Evolutionary conservation across 2,888 invertebrate genomes (phyloP), one percentile per base, ranked within the genome.

Genomic region (Volucella inanis): DNA sequence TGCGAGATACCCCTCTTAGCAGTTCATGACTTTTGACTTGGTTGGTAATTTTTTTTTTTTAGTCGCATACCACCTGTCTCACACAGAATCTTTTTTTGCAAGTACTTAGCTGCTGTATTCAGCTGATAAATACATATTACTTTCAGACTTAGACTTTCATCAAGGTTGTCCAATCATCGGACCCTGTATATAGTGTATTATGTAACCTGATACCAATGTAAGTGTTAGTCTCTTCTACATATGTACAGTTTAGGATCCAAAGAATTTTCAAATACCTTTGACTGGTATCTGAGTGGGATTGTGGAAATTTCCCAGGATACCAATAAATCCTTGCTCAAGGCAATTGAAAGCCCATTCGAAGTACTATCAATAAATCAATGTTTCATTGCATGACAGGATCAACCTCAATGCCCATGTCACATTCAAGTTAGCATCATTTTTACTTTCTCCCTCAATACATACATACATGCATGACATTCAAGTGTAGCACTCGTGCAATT

Each of bases 301-400:
- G 59, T 61, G 52, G 61, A 55, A 79, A 76, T 72, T 77, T 83
- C 79, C 67, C 84, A 79, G 61, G 71, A 65, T 59, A 61, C 70
- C 55, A 76, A 79, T 75, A 84, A 79, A 77, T 77, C 72, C 67
- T 68, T 67, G 77, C 71, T 82, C 67, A 50, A 54, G 39, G 72
- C 77, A 77, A 83, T 83, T 77, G 82, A 83, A 84, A 84, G 54
- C 75, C 79, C 57, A 79, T 84, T 79, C 75, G 43, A 12, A 45
- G 64, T 55, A 65, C 70, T 61, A 71, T 70, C 74, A 79, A 79
- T 84, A 76, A 79, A 79, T 79, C 78, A 78, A 68, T 78, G 79
- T 61, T 75, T 61, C 79, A 75, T 67, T 71, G 75, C 65, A 61
- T 76, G 79, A 71, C 75, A 75, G 59, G 52, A 8, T 43, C 70